Evolutionary conservation across 1,140 invertebrate species (phyloP), one percentile per base, ranked within the genome.

Genomic region (Paraescarpia echinospica): DNA sequence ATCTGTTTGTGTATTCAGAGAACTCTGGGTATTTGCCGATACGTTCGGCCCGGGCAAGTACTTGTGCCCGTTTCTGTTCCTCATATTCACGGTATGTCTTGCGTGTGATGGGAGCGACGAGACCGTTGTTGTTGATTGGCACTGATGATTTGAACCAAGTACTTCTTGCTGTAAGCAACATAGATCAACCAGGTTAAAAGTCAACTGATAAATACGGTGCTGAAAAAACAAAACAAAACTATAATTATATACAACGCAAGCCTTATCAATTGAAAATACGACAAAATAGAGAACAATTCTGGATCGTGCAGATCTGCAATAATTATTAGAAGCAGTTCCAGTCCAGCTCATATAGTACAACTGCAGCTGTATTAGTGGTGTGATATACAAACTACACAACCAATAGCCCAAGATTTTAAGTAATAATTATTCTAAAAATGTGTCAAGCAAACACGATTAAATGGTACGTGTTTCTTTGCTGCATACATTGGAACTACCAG

Each of bases 111-210:
- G 94, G 93, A 91, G 95, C 94, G 89, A 96, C 93, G 12, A 95
- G 93, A 31, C 94, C 93, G 2, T 94, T 95, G 92, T 94, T 92
- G 92, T 96, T 96, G 59, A 96, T 93, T 5, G 94, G 94, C 27
- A 95, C 94, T 22, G 93, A 93, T 35, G 95, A 95, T 35, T 94
- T 94, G 93, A 95, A 95, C 95, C 95, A 96, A 9, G 95, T 95
- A n/a, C 93, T 94, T 41, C 94, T 93, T 94, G 95, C 95, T 96
- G 92, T 34, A 94, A 90, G 91, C 59, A 89, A 77, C 59, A 92
- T 92, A 89, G 89, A 22, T 48, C 14, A 91, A 33, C 89, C 18
- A 33, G 33, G 92, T 91, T 91, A 88, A 41, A 48, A 35, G 51
- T 35, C n/a, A 33, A 59, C n/a, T 51, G 33, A 59, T 34, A 89